Conservation (phyloP, 2,113 vertebrate species). For the Calyptomena viridis region DNA sequence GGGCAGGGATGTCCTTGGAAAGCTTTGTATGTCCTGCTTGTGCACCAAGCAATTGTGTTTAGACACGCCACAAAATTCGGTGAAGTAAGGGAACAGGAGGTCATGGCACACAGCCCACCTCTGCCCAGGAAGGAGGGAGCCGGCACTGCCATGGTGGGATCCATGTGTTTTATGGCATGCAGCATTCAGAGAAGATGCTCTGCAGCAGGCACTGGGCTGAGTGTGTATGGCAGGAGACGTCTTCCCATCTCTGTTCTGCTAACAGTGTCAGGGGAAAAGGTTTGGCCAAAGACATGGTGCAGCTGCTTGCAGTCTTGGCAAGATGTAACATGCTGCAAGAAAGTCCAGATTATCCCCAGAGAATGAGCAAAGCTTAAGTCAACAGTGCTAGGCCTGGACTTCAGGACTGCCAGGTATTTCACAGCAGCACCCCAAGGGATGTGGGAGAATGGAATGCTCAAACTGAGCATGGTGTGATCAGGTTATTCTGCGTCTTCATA, state of each 20-base stretch:
- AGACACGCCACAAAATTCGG: accelerated
- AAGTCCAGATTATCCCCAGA: background rate
- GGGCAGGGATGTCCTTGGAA: background rate
- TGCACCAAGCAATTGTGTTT: background rate
- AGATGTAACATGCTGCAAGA: background rate
- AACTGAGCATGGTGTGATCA: background rate
- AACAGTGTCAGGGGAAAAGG: background rate
- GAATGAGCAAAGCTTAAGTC: background rate
- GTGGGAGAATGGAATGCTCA: background rate
- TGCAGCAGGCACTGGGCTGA: background rate
- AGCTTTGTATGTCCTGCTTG: background rate
- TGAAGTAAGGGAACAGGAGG: background rate
- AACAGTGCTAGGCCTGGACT: background rate
- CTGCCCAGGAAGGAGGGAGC: background rate
- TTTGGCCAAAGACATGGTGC: background rate
- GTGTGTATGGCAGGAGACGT: background rate
- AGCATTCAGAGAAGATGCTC: background rate
- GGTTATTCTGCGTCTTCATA: background rate
- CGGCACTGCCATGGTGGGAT: background rate
- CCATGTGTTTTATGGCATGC: background rate
- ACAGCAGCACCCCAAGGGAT: background rate
- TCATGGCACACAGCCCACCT: accelerated
- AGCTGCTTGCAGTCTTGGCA: background rate
- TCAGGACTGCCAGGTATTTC: background rate
- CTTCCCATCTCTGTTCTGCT: background rate